phyloP scores from a whole-genome alignment of 2,797 vertebrate species.

The Rhodeus uyekii region DNA sequence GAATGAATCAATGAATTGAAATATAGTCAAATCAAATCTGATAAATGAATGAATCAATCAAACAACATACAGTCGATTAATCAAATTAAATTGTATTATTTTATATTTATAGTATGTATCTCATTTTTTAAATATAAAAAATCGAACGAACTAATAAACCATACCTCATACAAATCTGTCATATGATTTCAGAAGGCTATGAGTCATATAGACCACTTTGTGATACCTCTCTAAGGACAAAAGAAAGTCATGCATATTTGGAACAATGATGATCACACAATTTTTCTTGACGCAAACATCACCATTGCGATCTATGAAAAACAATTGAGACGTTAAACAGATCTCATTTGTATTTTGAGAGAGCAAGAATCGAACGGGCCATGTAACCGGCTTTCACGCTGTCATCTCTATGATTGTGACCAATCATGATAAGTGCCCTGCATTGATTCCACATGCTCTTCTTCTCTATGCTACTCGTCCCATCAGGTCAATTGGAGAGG shows the following conservation, averaged over 20 bases:
- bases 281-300: not conserved
- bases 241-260: not conserved
- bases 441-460: slow-evolving; percentile 70
- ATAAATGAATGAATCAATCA: not conserved
- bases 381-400: slow-evolving; percentile 61
- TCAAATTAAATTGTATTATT: not conserved
- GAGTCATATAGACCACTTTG: not conserved
- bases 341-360: slow-evolving; percentile 25
- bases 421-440: slow-evolving; percentile 77
- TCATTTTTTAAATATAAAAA: too few relatives aligned
- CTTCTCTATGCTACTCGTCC: slow-evolving; percentile 65
- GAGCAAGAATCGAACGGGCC: slow-evolving; percentile 50
- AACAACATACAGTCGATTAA: not conserved
- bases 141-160: too few relatives aligned
- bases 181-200: not conserved
- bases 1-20: not conserved
- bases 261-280: not conserved
- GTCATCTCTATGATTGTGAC: slow-evolving; percentile 63
- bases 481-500: slow-evolving; percentile 70
- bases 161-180: not conserved
- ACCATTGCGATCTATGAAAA: not conserved
- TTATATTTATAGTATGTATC: too few relatives aligned
- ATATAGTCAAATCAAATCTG: not conserved
- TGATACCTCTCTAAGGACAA: not conserved
- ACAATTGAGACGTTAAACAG: slow-evolving; percentile 28